Base-by-base conservation (phyloP, 2,888 invertebrate genomes). In the Phorcus lineatus region DNA sequence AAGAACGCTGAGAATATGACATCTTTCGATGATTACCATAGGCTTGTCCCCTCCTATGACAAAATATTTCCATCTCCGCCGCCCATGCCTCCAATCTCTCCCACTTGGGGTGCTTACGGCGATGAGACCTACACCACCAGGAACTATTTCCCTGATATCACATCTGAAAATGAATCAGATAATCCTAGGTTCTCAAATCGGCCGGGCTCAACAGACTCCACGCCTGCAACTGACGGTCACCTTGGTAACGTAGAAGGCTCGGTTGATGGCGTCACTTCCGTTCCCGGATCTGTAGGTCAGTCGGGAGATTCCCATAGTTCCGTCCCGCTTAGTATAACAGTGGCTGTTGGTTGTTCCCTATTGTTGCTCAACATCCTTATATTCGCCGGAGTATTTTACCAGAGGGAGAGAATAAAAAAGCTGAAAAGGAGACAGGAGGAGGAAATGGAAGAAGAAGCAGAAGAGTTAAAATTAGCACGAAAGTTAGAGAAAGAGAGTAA, bases 311-410 rank as follows among this genome's bases (percentile, higher is more conserved):
- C 24, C 13, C 81, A 67, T 19, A 81, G 82, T 9, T 88, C 89
- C 78, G 88, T 90, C 70, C 90, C 92, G 11, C 82, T 92, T n/a
- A 92, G 91, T 82, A 89, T 92, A 36, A 92, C 91, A 16, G 97
- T 98, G 88, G 98, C 98, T 74, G 97, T 98, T 85, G 98, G 98
- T 55, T 97, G 98, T 91, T 97, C 97, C 4, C 94, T 98, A 81
- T 95, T 98, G 28, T 97, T 98, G 89, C 94, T 98, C 3, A 98
- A 98, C 92, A 97, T 98, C 70, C 94, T 98, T 40, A 97, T 98
- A 91, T 98, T 98, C 91, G 98, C 98, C 78, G 98, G 97, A 3
- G 97, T 98, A 0, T 98, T 98, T 92, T 98, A 98, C 91, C 98
- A 98, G 91, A 88, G 93, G 80, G 93, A 93, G 79, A 82, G 91